Conservation (phyloP, 92 coral and sea anemone species). For the Epizoanthus stellaris region DNA sequence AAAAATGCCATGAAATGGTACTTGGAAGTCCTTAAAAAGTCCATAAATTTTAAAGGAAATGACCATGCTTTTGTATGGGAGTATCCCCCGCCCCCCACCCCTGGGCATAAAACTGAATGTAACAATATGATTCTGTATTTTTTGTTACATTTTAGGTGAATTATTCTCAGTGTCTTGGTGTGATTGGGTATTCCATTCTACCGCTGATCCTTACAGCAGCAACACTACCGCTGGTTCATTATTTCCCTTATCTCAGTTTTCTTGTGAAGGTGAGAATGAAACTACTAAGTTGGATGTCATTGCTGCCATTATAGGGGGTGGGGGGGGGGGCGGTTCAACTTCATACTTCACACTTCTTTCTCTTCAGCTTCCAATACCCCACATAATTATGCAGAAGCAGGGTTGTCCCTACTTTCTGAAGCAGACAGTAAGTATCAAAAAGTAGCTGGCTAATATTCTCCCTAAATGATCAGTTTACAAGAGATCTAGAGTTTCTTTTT, state of each 20-base stretch:
- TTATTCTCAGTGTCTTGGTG: constrained; percentile 98
- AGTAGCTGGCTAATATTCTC: too few species aligned
- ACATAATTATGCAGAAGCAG: not conserved
- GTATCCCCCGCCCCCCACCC: too few species aligned
- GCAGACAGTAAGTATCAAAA: too few species aligned
- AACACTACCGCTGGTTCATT: constrained; percentile 80
- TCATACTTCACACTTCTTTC: not conserved
- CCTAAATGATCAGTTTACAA: too few species aligned
- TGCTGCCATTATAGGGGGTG: not conserved
- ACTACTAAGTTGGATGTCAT: not conserved
- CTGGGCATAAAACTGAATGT: not conserved
- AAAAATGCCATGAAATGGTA: too few species aligned
- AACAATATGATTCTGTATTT: not conserved
- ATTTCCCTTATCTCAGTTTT: constrained; percentile 75
- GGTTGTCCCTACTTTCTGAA: too few species aligned
- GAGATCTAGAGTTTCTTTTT: too few species aligned
- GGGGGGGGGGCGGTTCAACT: not conserved
- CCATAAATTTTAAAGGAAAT: too few species aligned
- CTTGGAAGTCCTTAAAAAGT: too few species aligned
- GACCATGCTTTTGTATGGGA: too few species aligned
- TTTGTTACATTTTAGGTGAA: constrained; percentile 70
- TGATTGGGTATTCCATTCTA: constrained; percentile 94
- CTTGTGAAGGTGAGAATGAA: constrained; percentile 72
- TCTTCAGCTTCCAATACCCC: not conserved
- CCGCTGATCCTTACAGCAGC: constrained; percentile 93